Base-by-base conservation (phyloP, 1,140 invertebrate genomes). In the Galendromus occidentalis region DNA sequence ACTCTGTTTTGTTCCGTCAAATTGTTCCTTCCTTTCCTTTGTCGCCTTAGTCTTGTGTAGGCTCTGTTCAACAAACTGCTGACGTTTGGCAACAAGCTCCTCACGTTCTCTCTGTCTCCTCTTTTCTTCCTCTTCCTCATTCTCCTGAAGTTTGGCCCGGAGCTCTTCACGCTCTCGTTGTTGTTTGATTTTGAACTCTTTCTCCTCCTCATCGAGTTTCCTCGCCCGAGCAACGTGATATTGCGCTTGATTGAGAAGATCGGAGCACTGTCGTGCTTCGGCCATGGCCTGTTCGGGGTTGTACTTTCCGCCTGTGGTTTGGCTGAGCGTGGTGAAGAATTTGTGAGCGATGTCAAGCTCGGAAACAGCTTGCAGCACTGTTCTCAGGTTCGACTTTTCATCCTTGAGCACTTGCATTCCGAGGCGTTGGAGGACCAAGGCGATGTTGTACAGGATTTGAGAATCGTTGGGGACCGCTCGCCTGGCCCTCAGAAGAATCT, bases 21-120 rank as follows among this genome's bases (percentile, higher is more conserved):
- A 25, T 33, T 22, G 42, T 41, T 67, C 65, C 25, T 65, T 68
- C 29, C 67, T 67, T 41, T 63, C 59, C 63, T 69, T 79, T 80
- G 69, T 72, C 77, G 69, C 78, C 78, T 67, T 74, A 4, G 93
- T 73, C 1, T 87, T 86, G 71, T 86, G 87, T 74, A 95, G 95
- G 0, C 91, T 95, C 76, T 96, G 96, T 73, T 96, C 92, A 68
- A 90, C 90, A 77, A 87, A 97, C 71, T 95, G 88, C 72, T 91
- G 87, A 41, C 93, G 82, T 75, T 91, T 91, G 70, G 86, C 84
- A 33, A 89, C 75, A 82, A 90, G 83, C 69, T 88, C 85, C 74
- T 91, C 86, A 66, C 86, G 82, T 69, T 86, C 84, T 67, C 83
- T 82, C 33, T 82, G 79, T 55, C 82, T 82, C 71, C 84, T 79